Base-by-base conservation (phyloP, 2,797 vertebrate species). In the Tapera naevia region DNA sequence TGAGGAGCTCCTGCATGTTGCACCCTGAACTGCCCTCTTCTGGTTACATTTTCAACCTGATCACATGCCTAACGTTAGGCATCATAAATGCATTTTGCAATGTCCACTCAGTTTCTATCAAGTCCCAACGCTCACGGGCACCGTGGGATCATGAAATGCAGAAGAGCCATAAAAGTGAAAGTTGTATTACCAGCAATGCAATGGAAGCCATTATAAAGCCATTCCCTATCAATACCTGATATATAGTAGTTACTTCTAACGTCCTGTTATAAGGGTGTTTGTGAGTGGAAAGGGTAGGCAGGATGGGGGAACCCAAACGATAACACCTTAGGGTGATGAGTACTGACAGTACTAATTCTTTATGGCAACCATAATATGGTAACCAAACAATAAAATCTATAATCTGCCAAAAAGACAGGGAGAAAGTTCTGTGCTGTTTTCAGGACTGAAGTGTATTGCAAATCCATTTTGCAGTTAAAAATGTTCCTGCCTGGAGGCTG, bases 131-230 rank as follows among this genome's bases (percentile, higher is more conserved):
- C 50, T 88, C 83, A 76, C 21, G 50, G 80, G 66, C 73, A 23
- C 89, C 45, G 30, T n/a, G 81, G 85, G 72, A 91, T 41, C 91
- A 73, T 60, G 65, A 95, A 92, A 96, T 79, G 76, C 80, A 86
- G 82, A 73, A 57, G 39, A 81, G 82, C 12, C 62, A 86, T 86
- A 88, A 79, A 93, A 95, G 16, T 51, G 46, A 17, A 95, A 91
- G 57, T 54, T 80, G 17, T 79, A 88, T 60, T 86, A 83, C 82
- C 45, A 79, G 50, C 35, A 72, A 62, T 62, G 69, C 80, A 79
- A 45, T 28, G 33, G 61, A 95, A 94, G 56, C 80, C 90, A 89
- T 93, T 95, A 93, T 91, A 91, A 95, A 90, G 32, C 64, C 67
- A 86, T 88, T 88, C 84, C 39, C 80, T 88, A 75, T 37, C 82